Base-by-base conservation (phyloP, 2,888 invertebrate genomes). In the Hirtodrosophila alboralis region DNA sequence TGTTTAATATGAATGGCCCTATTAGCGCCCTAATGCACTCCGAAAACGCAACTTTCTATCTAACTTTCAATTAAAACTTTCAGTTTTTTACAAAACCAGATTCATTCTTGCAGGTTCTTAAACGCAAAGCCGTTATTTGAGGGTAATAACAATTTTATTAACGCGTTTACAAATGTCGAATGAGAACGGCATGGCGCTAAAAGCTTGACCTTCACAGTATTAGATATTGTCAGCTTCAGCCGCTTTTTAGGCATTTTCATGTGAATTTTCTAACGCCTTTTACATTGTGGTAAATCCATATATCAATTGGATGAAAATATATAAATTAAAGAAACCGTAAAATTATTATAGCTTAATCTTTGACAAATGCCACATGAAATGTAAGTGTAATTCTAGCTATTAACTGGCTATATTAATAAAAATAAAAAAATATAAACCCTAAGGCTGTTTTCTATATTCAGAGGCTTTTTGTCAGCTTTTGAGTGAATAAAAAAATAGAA, bases 41-140 rank as follows among this genome's bases (percentile, higher is more conserved):
- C 40, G 37, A 33, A n/a, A n/a, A 31, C 33, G 26, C 53, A 58
- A 73, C 75, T 80, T 80, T 78, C 77, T 77, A 61, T 56, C 31
- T 44, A 57, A 72, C 73, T 72, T 72, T 72, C 68, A 72, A 72
- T 72, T 52, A 77, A 59, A 61, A 80, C 77, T 78, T 80, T 80
- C 81, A 53, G 65, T 80, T 78, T 77, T 80, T 44, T 36, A 26
- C 23, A 53, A 52, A 67, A 54, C 58, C 41, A 67, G 48, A 40
- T 12, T 37, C 12, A 38, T 60, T 40, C 59, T 49, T 26, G n/a
- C 64, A 44, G 26, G 80, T 76, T 80, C 80, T 73, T 45, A 13
- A 52, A 45, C 33, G n/a, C 53, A 31, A n/a, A n/a, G n/a, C n/a
- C n/a, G n/a, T n/a, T n/a, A n/a, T n/a, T n/a, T n/a, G 48, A 28